Percentiles rank a stretch among this genome's conserved stretches.
Conservation (phyloP, 2,797 vertebrate species). For the Darevskia nairensis region DNA sequence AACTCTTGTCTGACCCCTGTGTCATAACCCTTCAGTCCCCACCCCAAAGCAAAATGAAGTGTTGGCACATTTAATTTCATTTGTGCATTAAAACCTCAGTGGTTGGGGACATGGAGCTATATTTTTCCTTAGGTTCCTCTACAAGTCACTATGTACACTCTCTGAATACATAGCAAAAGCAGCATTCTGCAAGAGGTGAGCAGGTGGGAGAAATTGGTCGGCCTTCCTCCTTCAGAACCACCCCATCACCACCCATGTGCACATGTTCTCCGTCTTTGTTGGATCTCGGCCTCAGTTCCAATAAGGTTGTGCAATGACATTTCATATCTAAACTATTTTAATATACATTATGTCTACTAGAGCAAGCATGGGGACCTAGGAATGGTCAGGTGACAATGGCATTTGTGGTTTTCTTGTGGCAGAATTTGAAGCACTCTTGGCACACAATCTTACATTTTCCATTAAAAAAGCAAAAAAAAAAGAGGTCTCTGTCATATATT, state of each 20-base stretch:
- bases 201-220: not conserved
- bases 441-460: not conserved
- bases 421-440: not conserved
- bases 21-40: not conserved
- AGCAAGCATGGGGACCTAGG: not conserved
- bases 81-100: not conserved
- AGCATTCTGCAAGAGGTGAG: not conserved
- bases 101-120: not conserved
- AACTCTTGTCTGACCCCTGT: not conserved
- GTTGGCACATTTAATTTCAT: not conserved
- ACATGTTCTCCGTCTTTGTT: not conserved
- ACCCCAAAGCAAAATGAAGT: not conserved
- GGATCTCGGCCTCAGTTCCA: not conserved
- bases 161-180: not conserved
- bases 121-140: not conserved
- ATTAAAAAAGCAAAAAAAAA: not conserved
- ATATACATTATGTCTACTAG: not conserved
- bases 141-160: not conserved
- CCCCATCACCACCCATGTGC: not conserved
- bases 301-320: not conserved
- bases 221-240: not conserved
- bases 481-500: not conserved
- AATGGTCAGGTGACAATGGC: not conserved
- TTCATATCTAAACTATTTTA: not conserved
- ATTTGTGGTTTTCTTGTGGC: not conserved